phyloP scores from a whole-genome alignment of 1,140 invertebrate species.

The Neotoxoptera formosana region DNA sequence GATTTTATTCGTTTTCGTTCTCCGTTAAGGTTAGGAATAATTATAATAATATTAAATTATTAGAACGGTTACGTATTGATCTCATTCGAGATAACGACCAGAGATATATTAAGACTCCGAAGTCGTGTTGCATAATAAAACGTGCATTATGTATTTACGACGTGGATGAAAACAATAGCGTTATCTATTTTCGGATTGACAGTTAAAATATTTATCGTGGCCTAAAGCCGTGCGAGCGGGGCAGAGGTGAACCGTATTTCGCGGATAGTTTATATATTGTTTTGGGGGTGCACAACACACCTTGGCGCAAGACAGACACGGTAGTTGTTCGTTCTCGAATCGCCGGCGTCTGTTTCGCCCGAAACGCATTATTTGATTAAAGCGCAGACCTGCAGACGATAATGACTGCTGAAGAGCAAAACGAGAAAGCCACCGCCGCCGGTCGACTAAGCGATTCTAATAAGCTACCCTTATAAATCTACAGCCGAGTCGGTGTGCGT shows the following conservation, averaged over 20 bases:
- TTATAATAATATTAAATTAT: not conserved
- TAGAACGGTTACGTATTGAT: not conserved
- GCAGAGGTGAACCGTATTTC: not conserved
- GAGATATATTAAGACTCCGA: not conserved
- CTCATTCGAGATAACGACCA: not conserved
- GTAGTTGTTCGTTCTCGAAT: not conserved
- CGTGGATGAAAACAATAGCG: not conserved
- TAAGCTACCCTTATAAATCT: conserved; percentile 37
- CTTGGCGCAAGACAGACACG: not conserved
- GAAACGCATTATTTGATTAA: not conserved
- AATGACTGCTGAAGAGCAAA: not conserved
- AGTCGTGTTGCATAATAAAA: not conserved
- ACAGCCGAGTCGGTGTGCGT: not conserved
- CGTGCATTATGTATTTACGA: not conserved
- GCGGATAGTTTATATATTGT: not conserved
- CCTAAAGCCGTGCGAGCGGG: too few relatives aligned
- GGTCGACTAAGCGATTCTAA: not conserved
- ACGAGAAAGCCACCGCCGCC: not conserved
- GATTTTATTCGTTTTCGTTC: not conserved
- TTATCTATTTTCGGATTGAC: not conserved
- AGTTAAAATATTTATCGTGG: not conserved
- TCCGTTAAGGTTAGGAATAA: not conserved
- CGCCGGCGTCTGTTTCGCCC: not conserved
- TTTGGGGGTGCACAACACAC: not conserved
- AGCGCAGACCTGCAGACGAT: not conserved